These are phyloP conservation scores for Lasioglossum pauxillum DNA, from an alignment of 2,888 invertebrate species.

Conservation along the genomic window DNA sequence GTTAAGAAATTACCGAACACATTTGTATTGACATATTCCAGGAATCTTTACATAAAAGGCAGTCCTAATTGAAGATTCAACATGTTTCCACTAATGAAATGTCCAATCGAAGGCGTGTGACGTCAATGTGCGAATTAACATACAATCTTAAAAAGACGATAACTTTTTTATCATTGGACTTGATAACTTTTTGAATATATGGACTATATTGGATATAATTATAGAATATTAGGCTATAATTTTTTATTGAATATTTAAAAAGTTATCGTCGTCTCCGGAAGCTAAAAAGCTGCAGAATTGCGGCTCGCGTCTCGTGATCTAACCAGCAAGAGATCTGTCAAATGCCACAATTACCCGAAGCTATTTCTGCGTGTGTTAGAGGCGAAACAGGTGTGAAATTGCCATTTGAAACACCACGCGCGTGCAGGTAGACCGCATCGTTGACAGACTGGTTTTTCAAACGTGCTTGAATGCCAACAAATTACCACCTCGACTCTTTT, in stretches of 20 bases:
- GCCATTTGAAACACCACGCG: not conserved
- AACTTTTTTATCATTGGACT: too few species aligned
- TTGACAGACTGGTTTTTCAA: not conserved
- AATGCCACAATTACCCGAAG: conserved; percentile 9
- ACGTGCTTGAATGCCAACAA: conserved; percentile 5
- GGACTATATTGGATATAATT: too few species aligned
- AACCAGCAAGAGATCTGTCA: not conserved
- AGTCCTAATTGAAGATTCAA: not conserved
- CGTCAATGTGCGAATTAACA: not conserved
- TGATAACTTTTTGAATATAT: too few species aligned
- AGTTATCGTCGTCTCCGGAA: not conserved
- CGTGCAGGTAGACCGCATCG: not conserved
- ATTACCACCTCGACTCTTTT: conserved; percentile 4
- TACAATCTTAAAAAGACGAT: too few species aligned
- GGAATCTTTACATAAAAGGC: not conserved
- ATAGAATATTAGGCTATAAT: too few species aligned
- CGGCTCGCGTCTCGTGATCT: not conserved
- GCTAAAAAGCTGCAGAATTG: not conserved
- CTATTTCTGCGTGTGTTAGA: not conserved
- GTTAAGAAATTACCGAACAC: not conserved
- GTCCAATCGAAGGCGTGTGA: not conserved
- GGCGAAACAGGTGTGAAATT: conserved; percentile 16
- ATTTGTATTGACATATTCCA: not conserved
- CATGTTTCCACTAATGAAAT: not conserved
- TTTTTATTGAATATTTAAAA: too few species aligned